Evolutionary conservation across 2,888 invertebrate species (phyloP).

Genomic region (Hartigia nigra): DNA sequence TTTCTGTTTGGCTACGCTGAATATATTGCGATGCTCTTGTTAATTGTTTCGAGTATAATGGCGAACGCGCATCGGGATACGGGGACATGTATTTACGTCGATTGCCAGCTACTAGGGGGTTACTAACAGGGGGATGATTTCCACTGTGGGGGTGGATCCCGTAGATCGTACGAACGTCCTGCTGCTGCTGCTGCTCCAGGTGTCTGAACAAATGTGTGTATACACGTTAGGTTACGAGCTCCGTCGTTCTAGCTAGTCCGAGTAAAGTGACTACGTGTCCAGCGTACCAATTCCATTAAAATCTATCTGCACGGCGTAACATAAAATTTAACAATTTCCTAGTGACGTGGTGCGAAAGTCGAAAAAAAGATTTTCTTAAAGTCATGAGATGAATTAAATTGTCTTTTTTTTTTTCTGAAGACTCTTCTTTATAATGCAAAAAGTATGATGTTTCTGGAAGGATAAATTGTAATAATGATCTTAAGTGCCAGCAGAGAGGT

Average conservation of each 20-base stretch:
- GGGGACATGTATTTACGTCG: neutral
- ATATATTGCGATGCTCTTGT: neutral
- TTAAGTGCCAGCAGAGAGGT: no score
- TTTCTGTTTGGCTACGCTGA: neutral
- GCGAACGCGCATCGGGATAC: neutral
- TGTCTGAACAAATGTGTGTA: neutral
- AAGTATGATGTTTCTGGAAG: neutral
- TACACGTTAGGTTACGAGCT: constrained; percentile 1
- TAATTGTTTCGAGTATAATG: neutral
- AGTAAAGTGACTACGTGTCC: constrained; percentile 62
- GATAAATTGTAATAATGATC: no score
- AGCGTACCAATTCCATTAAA: constrained; percentile 61
- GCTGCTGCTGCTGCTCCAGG: neutral
- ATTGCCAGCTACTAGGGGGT: neutral
- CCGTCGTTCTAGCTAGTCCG: constrained; percentile 24
- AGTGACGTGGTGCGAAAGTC: constrained; percentile 20
- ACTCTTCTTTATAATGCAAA: no score
- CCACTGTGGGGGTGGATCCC: neutral
- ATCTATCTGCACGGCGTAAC: constrained; percentile 51
- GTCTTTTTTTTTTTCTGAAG: no score
- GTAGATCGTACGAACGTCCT: neutral
- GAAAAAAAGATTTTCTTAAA: neutral
- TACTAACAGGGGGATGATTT: neutral
- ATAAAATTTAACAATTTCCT: constrained; percentile 57
- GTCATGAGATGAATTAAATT: neutral